A percentile compares a stretch with the other conserved stretches of the same genome.
Evolutionary conservation across 1,140 invertebrate species (phyloP).

Genomic region (Nasonia longicornis): DNA sequence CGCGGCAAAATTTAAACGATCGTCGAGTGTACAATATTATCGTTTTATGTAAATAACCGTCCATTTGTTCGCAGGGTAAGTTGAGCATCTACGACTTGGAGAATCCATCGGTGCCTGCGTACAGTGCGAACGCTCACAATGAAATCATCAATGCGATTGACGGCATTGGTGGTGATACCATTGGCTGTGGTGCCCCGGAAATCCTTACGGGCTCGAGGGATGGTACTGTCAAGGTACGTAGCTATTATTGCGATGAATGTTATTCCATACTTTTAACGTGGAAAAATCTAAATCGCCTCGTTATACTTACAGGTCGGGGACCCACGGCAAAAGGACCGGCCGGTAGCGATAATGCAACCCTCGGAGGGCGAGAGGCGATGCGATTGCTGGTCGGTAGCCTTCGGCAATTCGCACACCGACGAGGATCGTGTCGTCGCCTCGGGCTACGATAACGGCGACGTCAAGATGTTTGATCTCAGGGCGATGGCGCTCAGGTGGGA

Average conservation of each 20-base stretch:
- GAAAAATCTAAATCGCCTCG: neutral
- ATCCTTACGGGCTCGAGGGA: constrained; percentile 93
- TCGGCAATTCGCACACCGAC: constrained; percentile 89
- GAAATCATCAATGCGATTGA: constrained; percentile 94
- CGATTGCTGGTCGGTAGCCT: constrained; percentile 90
- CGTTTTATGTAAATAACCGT: neutral
- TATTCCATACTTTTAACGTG: neutral
- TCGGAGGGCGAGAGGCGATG: constrained; percentile 74
- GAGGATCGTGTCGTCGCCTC: constrained; percentile 87
- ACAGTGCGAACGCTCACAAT: constrained; percentile 85
- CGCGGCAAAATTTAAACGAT: neutral
- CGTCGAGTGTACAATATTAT: neutral
- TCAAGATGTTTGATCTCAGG: constrained; percentile 95
- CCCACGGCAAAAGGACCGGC: constrained; percentile 86
- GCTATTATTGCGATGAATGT: neutral
- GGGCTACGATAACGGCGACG: constrained; percentile 96
- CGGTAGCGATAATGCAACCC: constrained; percentile 90
- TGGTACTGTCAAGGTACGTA: constrained; percentile 84
- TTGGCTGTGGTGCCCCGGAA: constrained; percentile 92
- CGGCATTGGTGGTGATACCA: constrained; percentile 87
- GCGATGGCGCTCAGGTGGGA: constrained; percentile 90
- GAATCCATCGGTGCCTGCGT: constrained; percentile 78
- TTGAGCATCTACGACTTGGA: constrained; percentile 76
- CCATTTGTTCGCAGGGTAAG: constrained; percentile 72
- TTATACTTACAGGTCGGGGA: constrained; percentile 81